Conservation (phyloP, 1,140 invertebrate genomes). For the Alviniconcha marisindica region DNA sequence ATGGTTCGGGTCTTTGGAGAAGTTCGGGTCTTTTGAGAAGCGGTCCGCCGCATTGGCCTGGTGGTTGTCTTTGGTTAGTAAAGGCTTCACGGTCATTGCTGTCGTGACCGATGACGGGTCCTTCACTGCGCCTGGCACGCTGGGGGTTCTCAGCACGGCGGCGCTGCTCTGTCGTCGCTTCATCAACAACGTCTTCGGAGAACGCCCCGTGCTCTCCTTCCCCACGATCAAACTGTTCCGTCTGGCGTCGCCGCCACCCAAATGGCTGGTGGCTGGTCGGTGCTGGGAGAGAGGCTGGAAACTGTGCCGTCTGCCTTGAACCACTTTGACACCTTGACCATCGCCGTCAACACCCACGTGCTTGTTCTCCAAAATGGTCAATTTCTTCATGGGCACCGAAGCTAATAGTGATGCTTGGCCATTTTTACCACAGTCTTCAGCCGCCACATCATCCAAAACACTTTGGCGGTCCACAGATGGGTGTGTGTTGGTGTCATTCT, state of each 20-base stretch:
- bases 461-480: not conserved
- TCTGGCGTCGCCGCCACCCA: not conserved
- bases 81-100: not conserved
- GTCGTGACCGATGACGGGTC: not conserved
- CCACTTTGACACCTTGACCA: too few species aligned
- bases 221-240: not conserved
- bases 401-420: not conserved
- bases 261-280: not conserved
- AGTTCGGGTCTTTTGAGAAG: too few species aligned
- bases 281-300: not conserved
- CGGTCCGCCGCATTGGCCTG: not conserved
- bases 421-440: not conserved
- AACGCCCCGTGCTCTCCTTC: not conserved
- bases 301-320: not conserved
- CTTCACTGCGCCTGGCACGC: not conserved
- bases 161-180: not conserved
- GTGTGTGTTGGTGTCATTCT: too few species aligned
- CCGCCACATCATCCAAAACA: not conserved
- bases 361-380: not conserved
- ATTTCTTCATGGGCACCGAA: not conserved
- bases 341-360: not conserved
- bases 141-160: not conserved
- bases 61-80: not conserved
- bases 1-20: too few species aligned
- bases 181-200: not conserved